phyloP scores from a whole-genome alignment of 2,797 vertebrate genomes.

The Dendrocincla fuliginosa region DNA sequence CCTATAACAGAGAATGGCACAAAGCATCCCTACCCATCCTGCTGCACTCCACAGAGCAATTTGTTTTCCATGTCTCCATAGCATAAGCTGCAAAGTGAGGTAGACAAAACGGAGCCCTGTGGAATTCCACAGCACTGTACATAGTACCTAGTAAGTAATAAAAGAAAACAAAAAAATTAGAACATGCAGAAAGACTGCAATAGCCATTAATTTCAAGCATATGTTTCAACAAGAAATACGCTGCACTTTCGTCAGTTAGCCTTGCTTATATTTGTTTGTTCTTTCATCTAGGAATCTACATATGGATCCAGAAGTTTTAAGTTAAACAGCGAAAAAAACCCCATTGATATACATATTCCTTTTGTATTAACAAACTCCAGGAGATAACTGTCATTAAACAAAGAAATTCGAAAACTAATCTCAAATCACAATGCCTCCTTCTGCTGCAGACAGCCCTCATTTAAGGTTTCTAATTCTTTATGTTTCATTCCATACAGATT shows the following conservation, averaged over 20 bases:
- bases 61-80: slow-evolving; percentile 94
- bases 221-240: not conserved
- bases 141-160: slow-evolving; percentile 80
- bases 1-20: not conserved
- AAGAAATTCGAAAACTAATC: not conserved
- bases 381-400: not conserved
- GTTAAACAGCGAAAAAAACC: rapidly evolving
- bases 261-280: not conserved
- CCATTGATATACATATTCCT: not conserved
- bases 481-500: not conserved
- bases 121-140: slow-evolving; percentile 88
- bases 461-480: not conserved
- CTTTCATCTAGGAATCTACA: not conserved
- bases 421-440: not conserved
- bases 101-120: slow-evolving; percentile 90
- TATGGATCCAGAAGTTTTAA: not conserved
- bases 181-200: not conserved
- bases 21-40: slow-evolving; percentile 80
- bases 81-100: slow-evolving; percentile 91
- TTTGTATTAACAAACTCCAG: not conserved
- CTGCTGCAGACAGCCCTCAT: not conserved
- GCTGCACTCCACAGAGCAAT: slow-evolving; percentile 76
- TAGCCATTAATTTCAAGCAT: not conserved
- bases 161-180: not conserved
- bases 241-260: not conserved